These are phyloP conservation scores for Nesidiocoris tenuis DNA, from an alignment of 2,888 invertebrate genomes.

Conservation along the genomic window DNA sequence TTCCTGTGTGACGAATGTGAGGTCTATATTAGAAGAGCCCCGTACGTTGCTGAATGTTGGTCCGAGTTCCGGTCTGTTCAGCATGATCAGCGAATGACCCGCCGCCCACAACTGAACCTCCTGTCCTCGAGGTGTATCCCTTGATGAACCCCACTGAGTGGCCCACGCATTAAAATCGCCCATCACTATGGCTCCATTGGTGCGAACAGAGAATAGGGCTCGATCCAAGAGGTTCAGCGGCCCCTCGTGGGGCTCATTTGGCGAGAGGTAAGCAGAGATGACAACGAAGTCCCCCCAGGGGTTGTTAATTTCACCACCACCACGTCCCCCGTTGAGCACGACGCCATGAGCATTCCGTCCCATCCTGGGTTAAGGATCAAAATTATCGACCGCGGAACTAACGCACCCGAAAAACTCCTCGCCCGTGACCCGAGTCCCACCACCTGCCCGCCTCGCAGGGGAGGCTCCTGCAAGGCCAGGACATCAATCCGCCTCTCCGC, in stretches of 20 bases:
- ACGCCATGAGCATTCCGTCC: background rate
- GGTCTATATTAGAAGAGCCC: no score
- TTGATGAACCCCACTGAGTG: background rate
- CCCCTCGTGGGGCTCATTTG: background rate
- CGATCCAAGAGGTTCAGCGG: background rate
- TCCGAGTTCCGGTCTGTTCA: no score
- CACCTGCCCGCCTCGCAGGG: background rate
- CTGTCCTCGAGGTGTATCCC: no score
- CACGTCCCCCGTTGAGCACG: background rate
- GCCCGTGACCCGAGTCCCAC: background rate
- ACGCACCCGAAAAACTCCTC: background rate
- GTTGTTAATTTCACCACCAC: background rate
- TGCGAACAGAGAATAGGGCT: background rate
- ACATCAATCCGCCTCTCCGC: background rate
- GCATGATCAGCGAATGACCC: no score
- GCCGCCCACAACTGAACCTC: no score
- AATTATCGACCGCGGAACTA: background rate
- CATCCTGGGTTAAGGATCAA: background rate
- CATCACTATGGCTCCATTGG: background rate
- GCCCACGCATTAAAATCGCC: conserved; percentile 5
- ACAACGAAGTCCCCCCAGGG: background rate
- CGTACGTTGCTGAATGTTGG: no score
- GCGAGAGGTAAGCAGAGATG: background rate
- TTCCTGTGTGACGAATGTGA: no score
- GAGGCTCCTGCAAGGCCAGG: background rate